Base-by-base conservation (phyloP, 2,888 invertebrate species). In the Polymixis flavicincta region DNA sequence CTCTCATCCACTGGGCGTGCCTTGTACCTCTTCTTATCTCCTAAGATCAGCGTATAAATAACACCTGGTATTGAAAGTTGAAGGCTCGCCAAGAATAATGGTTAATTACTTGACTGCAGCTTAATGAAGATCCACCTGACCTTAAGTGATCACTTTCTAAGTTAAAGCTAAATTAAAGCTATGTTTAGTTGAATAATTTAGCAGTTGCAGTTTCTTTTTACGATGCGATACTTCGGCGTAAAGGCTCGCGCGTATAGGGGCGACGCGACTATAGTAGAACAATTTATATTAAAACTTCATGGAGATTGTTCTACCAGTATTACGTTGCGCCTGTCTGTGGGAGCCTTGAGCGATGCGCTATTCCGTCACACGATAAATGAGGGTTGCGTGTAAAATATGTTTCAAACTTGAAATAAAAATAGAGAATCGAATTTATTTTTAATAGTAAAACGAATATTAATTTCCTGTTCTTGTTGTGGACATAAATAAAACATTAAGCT, bases 81-180 rank as follows among this genome's bases (percentile, higher is more conserved):
- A 78, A 73, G 68, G 60, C 60, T 70, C 76, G 76, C 75, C 71
- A 69, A 75, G 69, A 76, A 79, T 82, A 75, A 80, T 74, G 64
- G 70, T 63, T 89, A 88, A 91, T 90, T 89, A 86, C 80, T 69
- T 71, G 54, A 71, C 73, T 67, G 37, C 25, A 61, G 73, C 88
- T 83, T 90, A 91, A 91, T 90, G 90, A 93, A 92, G 92, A 92
- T 89, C 86, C 91, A 88, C 87, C 73, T 87, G 88, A 87, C 90
- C 88, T 74, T 76, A 72, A 64, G 72, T 84, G 85, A 71, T 80
- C 84, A 89, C 92, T 92, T 92, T 92, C 92, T 92, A 92, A 80
- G 78, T 89, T 89, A 88, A 86, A 84, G 83, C 71, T 83, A 78
- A 76, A 87, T 67, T 72, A 72, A 19, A 52, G 7, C 22, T 57